Base-by-base conservation (phyloP, 2,113 vertebrate species). In the Tenebrosternarchus preto region DNA sequence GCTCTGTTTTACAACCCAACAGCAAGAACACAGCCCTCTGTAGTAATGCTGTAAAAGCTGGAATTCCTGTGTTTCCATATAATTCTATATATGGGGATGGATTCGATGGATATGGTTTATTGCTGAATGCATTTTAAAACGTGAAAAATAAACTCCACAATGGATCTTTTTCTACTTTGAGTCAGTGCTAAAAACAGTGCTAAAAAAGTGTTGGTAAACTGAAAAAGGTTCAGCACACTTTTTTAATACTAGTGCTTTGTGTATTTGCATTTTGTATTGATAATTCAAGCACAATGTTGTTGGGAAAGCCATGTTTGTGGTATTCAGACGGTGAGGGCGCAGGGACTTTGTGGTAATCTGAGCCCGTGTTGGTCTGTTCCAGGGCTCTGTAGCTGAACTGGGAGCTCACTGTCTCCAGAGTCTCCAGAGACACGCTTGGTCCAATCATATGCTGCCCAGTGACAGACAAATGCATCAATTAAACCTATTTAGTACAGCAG, bases 401-500 rank as follows among this genome's bases (percentile, higher is more conserved):
- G 88, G 82, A 84, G 87, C 89, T 89, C 86, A 82, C 77, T 87
- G 88, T 76, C 82, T 63, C 25, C 92, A 91, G 71, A 59, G 59
- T 53, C 78, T 80, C 31, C 80, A 78, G 84, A 59, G 87, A 89
- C 85, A 82, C 74, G 93, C 94, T 94, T 90, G 92, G 92, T 87
- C 92, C 91, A 94, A 95, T 96, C 93, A 93, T 92, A 93, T 94
- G 92, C 92, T 92, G 92, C 92, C 90, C 90, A 93, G 92, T 94
- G 95, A 96, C 95, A 96, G 93, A 95, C 94, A 94, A 93, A 96
- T 89, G 92, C 93, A 93, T 92, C 94, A 95, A 95, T 96, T 95
- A 95, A 92, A 91, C 92, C 91, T 93, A 93, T 95, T 96, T 94
- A 95, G 94, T 72, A 77, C 84, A 81, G 78, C 84, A 81, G 89